Evolutionary conservation across 2,797 vertebrate genomes (phyloP).

Genomic region (Harpagifer antarcticus): DNA sequence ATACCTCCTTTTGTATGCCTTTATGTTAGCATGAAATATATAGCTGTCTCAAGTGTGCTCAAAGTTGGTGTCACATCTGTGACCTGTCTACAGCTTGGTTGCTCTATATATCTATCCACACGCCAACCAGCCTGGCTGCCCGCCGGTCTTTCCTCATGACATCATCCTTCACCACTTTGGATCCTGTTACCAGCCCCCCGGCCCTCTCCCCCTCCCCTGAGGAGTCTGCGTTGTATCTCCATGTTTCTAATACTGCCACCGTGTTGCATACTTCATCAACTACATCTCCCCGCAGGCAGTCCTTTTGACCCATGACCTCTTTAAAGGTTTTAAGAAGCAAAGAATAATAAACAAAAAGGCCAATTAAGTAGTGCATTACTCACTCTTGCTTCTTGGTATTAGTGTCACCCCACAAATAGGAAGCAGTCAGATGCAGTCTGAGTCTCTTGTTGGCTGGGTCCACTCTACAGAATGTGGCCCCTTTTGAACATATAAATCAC

Average conservation of each 20-base stretch:
- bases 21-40: slow-evolving; percentile 1
- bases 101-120: slow-evolving; percentile 45
- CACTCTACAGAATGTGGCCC: slow-evolving; percentile 19
- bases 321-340: slow-evolving; percentile 68
- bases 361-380: slow-evolving; percentile 46
- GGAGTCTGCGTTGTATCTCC: slow-evolving; percentile 40
- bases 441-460: slow-evolving; percentile 19
- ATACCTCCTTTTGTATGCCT: not conserved
- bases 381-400: slow-evolving; percentile 28
- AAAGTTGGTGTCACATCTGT: slow-evolving; percentile 20
- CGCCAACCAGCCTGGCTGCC: slow-evolving; percentile 23
- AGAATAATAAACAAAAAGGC: slow-evolving; percentile 73
- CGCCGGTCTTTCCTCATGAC: slow-evolving; percentile 63
- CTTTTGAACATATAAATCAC: slow-evolving; percentile 23
- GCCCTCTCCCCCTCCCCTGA: slow-evolving; percentile 32
- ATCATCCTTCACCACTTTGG: slow-evolving; percentile 64
- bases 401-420: slow-evolving; percentile 30
- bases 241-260: slow-evolving; percentile 45
- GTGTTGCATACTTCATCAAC: slow-evolving; percentile 61
- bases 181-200: slow-evolving; percentile 50
- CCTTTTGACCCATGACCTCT: slow-evolving; percentile 70
- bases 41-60: slow-evolving; percentile 1
- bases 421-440: slow-evolving; percentile 24
- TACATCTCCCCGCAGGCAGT: slow-evolving; percentile 50
- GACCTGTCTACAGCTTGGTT: slow-evolving; percentile 31